Percentiles rank a stretch among this genome's conserved stretches.
Evolutionary conservation across 2,888 invertebrate genomes (phyloP).

Genomic region (Lissonota sp.): DNA sequence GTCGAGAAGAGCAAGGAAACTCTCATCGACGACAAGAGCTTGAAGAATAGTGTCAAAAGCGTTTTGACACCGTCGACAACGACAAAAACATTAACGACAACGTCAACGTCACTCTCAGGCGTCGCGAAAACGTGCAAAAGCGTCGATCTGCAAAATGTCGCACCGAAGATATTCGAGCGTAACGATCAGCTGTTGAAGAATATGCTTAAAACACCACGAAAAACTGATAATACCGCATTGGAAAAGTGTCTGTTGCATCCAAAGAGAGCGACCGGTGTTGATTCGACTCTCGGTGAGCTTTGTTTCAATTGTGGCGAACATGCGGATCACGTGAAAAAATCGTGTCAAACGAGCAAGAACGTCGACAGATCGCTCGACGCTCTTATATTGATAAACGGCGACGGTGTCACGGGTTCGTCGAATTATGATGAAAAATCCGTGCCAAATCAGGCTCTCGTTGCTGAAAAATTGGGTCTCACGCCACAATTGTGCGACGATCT

Average conservation of each 20-base stretch:
- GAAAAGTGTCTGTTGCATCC: constrained; percentile 72
- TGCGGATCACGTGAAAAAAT: constrained; percentile 67
- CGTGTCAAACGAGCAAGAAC: constrained; percentile 76
- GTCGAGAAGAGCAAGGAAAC: constrained; percentile 15
- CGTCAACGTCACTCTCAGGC: constrained; percentile 45
- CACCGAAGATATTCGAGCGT: constrained; percentile 72
- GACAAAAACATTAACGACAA: constrained; percentile 44
- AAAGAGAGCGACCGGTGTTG: constrained; percentile 63
- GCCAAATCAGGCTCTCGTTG: constrained; percentile 86
- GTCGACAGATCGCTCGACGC: constrained; percentile 84
- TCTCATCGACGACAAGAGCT: constrained; percentile 16
- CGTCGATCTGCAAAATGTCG: constrained; percentile 69
- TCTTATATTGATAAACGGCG: constrained; percentile 85
- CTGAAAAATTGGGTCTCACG: constrained; percentile 88
- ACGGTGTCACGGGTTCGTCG: constrained; percentile 85
- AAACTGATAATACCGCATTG: constrained; percentile 56
- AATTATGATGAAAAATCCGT: constrained; percentile 88
- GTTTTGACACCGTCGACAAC: constrained; percentile 47
- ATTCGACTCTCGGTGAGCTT: constrained; percentile 71
- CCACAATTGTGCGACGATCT: constrained; percentile 89
- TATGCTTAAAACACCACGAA: constrained; percentile 72
- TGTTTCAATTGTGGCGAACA: constrained; percentile 78
- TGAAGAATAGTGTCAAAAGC: constrained; percentile 2
- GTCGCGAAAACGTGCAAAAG: constrained; percentile 50
- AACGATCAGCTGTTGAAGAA: constrained; percentile 76